Conservation (phyloP, 2,888 invertebrate genomes). For the Exephanes ischioxanthus region DNA sequence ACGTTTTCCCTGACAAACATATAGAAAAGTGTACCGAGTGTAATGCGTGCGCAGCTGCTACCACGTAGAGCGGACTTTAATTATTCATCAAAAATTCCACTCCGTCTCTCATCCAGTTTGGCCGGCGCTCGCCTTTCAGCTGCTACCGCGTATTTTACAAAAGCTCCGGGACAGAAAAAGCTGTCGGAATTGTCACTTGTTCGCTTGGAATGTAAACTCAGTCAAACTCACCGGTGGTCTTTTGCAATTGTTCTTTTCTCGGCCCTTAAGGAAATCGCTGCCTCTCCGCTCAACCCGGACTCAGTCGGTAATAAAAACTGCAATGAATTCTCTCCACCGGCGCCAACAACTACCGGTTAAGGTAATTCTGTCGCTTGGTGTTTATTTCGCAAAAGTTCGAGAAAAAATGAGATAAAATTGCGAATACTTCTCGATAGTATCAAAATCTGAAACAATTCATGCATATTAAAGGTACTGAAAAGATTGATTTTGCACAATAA, state of each 20-base stretch:
- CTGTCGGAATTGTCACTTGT: background rate
- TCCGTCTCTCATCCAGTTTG: background rate
- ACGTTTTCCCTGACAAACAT: slow-evolving; percentile 9
- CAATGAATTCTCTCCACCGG: no score
- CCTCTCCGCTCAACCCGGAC: no score
- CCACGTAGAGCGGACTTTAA: slow-evolving; percentile 14
- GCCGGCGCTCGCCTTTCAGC: background rate
- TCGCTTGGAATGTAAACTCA: background rate
- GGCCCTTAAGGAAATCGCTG: background rate
- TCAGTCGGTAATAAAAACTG: no score
- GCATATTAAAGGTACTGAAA: no score
- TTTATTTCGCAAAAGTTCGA: no score
- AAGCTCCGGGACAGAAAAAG: background rate
- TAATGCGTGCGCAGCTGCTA: slow-evolving; percentile 1
- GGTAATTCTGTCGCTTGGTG: no score
- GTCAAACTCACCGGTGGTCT: slow-evolving; percentile 21
- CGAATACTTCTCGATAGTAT: no score
- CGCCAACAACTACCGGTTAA: no score
- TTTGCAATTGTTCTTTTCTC: slow-evolving; percentile 24
- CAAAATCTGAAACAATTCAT: no score
- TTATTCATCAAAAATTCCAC: slow-evolving; percentile 33
- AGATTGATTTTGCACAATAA: no score
- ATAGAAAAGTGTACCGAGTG: background rate
- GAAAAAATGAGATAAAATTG: no score
- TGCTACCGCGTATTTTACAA: background rate